A percentile compares a stretch with the other conserved stretches of the same genome.
phyloP scores from a whole-genome alignment of 2,888 invertebrate species.

The Drosophila anomelani region DNA sequence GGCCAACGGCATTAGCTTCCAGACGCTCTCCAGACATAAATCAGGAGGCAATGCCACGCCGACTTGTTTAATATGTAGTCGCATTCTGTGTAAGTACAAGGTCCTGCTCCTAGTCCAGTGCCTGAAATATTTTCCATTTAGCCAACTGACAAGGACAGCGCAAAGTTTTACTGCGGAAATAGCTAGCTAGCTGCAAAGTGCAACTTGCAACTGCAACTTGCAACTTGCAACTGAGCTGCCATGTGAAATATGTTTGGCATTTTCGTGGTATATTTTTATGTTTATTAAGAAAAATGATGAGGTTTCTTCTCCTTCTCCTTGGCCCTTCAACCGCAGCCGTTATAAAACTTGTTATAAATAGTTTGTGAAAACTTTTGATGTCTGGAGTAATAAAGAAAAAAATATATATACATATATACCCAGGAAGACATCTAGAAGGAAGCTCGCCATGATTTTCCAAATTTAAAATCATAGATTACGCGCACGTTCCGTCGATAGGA shows the following conservation, averaged over 20 bases:
- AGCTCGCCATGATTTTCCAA: neutral
- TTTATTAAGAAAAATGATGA: constrained; percentile 49
- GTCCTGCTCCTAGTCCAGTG: constrained; percentile 13
- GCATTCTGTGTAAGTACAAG: constrained; percentile 23
- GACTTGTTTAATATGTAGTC: constrained; percentile 26
- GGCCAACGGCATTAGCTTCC: constrained; percentile 33
- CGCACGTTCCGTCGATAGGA: too few relatives aligned
- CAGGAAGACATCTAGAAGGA: neutral
- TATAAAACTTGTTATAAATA: constrained; percentile 27
- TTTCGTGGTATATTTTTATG: constrained; percentile 35
- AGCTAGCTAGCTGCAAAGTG: constrained; percentile 32
- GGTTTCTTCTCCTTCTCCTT: neutral
- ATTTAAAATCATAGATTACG: neutral
- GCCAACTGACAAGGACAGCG: constrained; percentile 37
- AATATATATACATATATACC: neutral
- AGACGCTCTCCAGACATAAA: constrained; percentile 32
- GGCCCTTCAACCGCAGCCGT: neutral
- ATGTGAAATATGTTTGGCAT: constrained; percentile 41
- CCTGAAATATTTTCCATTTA: constrained; percentile 32
- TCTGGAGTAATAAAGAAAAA: neutral
- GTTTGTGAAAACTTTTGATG: constrained; percentile 4
- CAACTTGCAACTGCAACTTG: constrained; percentile 12
- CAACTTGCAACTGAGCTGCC: constrained; percentile 11
- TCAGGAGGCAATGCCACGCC: constrained; percentile 16
- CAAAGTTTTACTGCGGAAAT: constrained; percentile 45